Conservation (phyloP, 2,797 vertebrate species). For the Choloepus didactylus region DNA sequence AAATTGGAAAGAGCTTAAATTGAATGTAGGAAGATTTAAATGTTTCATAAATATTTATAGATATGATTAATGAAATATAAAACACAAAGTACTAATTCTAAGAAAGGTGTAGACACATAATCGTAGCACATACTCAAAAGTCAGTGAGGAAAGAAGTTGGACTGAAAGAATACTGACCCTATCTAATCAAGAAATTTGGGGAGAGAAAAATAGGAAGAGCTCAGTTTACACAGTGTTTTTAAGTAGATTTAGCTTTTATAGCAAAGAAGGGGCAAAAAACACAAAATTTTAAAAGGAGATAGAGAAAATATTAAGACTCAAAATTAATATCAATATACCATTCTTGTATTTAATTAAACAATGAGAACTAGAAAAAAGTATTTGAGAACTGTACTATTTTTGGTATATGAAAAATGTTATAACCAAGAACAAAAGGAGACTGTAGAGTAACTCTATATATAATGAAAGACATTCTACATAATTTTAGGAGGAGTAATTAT, state of each 20-base stretch:
- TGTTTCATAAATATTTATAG: conserved; percentile 53
- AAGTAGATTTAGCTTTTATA: background rate
- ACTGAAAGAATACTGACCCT: background rate
- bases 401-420: background rate
- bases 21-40: background rate
- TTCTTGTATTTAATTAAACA: background rate
- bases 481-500: background rate
- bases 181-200: background rate
- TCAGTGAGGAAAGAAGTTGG: background rate
- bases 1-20: conserved; percentile 46
- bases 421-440: background rate
- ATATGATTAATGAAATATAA: background rate
- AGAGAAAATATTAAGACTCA: background rate
- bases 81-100: background rate
- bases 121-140: conserved; percentile 6
- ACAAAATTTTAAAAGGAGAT: background rate
- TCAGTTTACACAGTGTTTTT: background rate
- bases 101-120: background rate
- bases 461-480: background rate
- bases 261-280: background rate
- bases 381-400: background rate
- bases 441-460: background rate
- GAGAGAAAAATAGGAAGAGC: background rate
- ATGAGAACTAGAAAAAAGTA: background rate
- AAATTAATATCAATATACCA: background rate